These are phyloP conservation scores for Planococcus citri DNA, from an alignment of 1,140 invertebrate species.

Conservation along the genomic window DNA sequence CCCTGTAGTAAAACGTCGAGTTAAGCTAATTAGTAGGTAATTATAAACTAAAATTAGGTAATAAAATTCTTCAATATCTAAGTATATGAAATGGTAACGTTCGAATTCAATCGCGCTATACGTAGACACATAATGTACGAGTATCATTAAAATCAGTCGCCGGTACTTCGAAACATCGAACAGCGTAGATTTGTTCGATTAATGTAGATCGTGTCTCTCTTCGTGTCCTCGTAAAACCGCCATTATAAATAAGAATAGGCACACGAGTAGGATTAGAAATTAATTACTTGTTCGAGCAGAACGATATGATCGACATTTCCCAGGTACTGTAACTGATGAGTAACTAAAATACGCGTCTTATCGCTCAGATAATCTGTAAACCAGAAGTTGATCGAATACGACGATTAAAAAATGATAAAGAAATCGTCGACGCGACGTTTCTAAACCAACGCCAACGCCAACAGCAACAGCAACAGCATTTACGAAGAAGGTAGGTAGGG, in stretches of 20 bases:
- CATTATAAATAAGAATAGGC: neutral
- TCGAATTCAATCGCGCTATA: too few relatives aligned
- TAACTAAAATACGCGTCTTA: constrained; percentile 64
- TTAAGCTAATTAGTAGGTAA: neutral
- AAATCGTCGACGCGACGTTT: too few relatives aligned
- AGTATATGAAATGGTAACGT: too few relatives aligned
- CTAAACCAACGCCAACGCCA: too few relatives aligned
- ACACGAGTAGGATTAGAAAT: neutral
- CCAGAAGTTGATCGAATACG: neutral
- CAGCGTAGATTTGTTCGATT: neutral
- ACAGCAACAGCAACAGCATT: too few relatives aligned
- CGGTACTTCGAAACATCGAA: neutral
- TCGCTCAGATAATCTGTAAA: constrained; percentile 36
- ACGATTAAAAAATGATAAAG: too few relatives aligned
- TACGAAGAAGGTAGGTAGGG: neutral
- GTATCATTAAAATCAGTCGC: too few relatives aligned
- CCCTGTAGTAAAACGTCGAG: constrained; percentile 36
- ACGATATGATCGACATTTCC: constrained; percentile 60
- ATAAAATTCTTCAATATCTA: neutral
- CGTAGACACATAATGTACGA: too few relatives aligned
- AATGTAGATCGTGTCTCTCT: neutral
- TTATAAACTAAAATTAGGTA: too few relatives aligned
- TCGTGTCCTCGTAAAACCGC: neutral
- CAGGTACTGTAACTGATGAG: constrained; percentile 73
- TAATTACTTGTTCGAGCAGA: constrained; percentile 53